Evolutionary conservation across 2,888 invertebrate species (phyloP), one percentile per base, ranked within the genome.

Genomic region (Thera obeliscata): DNA sequence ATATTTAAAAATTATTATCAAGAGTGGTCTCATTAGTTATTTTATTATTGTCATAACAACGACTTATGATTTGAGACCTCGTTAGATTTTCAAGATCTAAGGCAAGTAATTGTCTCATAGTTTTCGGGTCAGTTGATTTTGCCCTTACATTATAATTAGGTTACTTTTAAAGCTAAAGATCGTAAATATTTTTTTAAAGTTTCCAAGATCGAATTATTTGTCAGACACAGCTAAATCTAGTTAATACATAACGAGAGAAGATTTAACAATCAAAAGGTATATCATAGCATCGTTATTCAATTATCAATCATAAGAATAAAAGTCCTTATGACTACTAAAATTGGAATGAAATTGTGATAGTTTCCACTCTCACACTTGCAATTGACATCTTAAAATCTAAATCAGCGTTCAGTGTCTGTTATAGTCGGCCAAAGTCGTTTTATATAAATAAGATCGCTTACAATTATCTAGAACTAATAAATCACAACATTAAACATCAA

Each of bases 211-310:
- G 76, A 73, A 79, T 91, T 93, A 93, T 93, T 93, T 93, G 93
- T 93, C 93, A 87, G 86, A 91, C 93, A 94, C 93, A 93, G 93
- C 93, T 88, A 85, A 79, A 78, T 82, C 83, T 87, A 90, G 81
- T 85, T 81, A 81, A 81, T 78, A 82, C 7, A 8, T 78, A 83
- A 78, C 86, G 81, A 83, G 78, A 73, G 56, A 66, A 63, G 63
- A 46, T 48, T 60, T n/a, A 56, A 56, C 48, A 60, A 41, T 60
- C 38, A n/a, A 41, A 59, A 62, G 36, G 61, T 38, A 52, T 33
- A 58, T 58, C 8, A 48, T 63, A 66, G 7, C 59, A 59, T 56
- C 41, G 61, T 54, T 36, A 68, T 50, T 50, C 6, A 52, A 52
- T 52, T 9, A 49, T 60, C 12, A 35, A 63, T 63, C 52, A 56